Evolutionary conservation across 2,888 invertebrate species (phyloP).

Genomic region (Cephus sareptanus): DNA sequence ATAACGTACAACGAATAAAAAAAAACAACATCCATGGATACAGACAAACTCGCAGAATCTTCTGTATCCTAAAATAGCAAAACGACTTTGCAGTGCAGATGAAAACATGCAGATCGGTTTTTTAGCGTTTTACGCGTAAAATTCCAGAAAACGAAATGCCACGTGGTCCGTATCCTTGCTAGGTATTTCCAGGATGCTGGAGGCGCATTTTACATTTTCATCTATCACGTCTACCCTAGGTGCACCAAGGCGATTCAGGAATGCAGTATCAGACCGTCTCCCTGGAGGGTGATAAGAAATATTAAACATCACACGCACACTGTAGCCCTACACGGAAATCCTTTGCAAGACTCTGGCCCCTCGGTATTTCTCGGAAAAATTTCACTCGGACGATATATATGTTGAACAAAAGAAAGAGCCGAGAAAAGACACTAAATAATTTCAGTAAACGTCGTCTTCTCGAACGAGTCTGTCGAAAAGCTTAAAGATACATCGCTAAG

Average conservation of each 20-base stretch:
- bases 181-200: neutral
- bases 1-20: neutral
- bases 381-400: neutral
- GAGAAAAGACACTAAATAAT: neutral
- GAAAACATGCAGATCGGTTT: neutral
- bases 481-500: neutral
- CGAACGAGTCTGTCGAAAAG: neutral
- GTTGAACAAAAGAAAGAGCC: no score
- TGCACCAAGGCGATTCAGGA: neutral
- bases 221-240: slow-evolving; percentile 12
- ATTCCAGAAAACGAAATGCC: no score
- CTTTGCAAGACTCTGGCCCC: neutral
- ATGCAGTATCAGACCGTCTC: neutral
- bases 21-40: neutral
- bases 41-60: neutral
- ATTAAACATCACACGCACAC: slow-evolving; percentile 3
- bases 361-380: neutral
- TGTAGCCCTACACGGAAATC: neutral
- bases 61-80: neutral
- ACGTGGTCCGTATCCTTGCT: neutral
- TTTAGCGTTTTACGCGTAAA: neutral
- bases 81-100: neutral
- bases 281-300: slow-evolving; percentile 12
- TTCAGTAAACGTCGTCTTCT: neutral
- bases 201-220: slow-evolving; percentile 12